Base-by-base conservation (phyloP, 2,888 invertebrate genomes). In the Lissonota sp. region DNA sequence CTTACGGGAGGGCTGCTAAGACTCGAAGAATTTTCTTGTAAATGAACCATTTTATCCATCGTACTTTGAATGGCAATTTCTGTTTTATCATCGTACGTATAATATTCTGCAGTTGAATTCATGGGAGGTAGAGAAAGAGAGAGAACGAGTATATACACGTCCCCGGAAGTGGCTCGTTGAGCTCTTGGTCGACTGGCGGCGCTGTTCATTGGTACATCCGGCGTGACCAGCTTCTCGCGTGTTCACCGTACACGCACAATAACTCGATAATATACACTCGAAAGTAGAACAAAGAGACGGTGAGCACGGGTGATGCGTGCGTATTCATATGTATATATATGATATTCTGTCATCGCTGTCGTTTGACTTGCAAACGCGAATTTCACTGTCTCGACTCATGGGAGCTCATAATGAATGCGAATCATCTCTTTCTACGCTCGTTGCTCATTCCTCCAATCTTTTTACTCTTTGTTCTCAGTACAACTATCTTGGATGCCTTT, bases 151-250 rank as follows among this genome's bases (percentile, higher is more conserved):
- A 3, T 2, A 3, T 67, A 64, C 73, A 80, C 79, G 79, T 78
- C 90, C 90, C 91, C 91, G 92, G 92, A 92, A 92, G 90, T 89
- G 84, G 85, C 91, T 92, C 89, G 90, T 92, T 92, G 90, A 91
- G 75, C 91, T 89, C 88, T 89, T 85, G 51, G 86, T 86, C 63
- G 78, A 57, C 81, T 82, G 81, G 26, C 70, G 86, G 86, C 87
- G 87, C 84, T 85, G 88, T 88, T 91, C 90, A 92, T 92, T 92
- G 91, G 86, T 86, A 91, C 91, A 90, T 92, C 92, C 92, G 92
- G 90, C 86, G 87, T 85, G 86, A 86, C 86, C 26, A 3, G 87
- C 87, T 82, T 53, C 16, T 53, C 75, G 39, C 62, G 26, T 53
- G 75, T 62, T 55, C 84, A 80, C 73, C 73, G 86, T 86, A 88